A percentile compares a stretch with the other conserved stretches of the same genome.
phyloP scores from a whole-genome alignment of 2,888 invertebrate species.

The Thyatira batis region DNA sequence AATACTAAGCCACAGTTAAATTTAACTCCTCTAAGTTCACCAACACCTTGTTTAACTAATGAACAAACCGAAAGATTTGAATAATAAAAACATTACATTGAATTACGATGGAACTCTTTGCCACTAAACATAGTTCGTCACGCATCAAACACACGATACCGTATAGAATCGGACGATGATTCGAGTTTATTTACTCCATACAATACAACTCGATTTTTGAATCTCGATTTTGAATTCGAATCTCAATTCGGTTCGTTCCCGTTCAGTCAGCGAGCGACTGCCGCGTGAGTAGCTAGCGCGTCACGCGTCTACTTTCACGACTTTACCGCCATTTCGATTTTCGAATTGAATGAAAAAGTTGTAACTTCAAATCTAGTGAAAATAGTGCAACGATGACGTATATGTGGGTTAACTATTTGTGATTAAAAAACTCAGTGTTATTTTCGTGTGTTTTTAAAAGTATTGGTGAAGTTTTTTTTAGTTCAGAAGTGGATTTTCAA shows the following conservation, averaged over 20 bases:
- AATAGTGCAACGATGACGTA: slow-evolving; percentile 53
- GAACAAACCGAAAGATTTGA: not conserved
- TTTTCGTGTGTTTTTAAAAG: slow-evolving; percentile 36
- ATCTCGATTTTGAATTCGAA: slow-evolving; percentile 12
- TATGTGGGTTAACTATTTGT: slow-evolving; percentile 51
- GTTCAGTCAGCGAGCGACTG: slow-evolving; percentile 61
- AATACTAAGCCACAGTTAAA: not conserved
- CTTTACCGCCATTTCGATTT: slow-evolving; percentile 47
- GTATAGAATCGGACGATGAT: not conserved
- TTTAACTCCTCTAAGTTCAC: not conserved
- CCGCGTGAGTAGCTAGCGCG: slow-evolving; percentile 34
- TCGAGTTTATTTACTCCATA: slow-evolving; percentile 8
- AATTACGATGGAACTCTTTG: not conserved
- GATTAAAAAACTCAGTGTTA: slow-evolving; percentile 36
- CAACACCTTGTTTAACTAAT: not conserved
- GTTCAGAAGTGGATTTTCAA: slow-evolving; percentile 54
- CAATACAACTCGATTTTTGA: slow-evolving; percentile 6
- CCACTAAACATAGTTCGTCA: slow-evolving; percentile 6
- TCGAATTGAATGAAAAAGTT: slow-evolving; percentile 34
- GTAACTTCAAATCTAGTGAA: slow-evolving; percentile 49
- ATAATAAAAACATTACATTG: not conserved
- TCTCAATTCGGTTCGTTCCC: slow-evolving; percentile 25
- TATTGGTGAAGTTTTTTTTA: slow-evolving; percentile 35
- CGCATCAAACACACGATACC: slow-evolving; percentile 5
- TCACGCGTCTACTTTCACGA: slow-evolving; percentile 24